phyloP scores from a whole-genome alignment of 1,140 invertebrate genomes.

The Panagrolaimus sp. region DNA sequence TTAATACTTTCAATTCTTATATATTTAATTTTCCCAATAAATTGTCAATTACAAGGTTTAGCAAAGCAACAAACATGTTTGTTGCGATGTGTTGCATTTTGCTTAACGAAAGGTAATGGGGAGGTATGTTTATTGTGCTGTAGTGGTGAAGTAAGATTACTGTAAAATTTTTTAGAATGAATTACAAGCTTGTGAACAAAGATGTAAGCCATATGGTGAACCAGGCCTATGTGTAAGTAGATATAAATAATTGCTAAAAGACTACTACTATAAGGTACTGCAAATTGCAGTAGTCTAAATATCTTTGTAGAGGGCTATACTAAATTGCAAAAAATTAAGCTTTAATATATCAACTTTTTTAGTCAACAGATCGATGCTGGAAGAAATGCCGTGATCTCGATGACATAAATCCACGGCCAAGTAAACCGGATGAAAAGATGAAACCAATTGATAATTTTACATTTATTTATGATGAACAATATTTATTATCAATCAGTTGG shows the following conservation, averaged over 20 bases:
- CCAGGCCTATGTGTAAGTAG: slow-evolving; percentile 17
- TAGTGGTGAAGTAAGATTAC: neutral
- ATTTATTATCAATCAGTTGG: slow-evolving; percentile 15
- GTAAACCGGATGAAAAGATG: slow-evolving; percentile 9
- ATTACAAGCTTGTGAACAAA: slow-evolving; percentile 10
- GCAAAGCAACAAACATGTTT: slow-evolving; percentile 12
- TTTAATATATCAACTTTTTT: slow-evolving; percentile 16
- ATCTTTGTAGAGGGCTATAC: too few species aligned
- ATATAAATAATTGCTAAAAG: too few species aligned
- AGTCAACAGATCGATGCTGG: slow-evolving; percentile 30
- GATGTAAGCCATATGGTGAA: slow-evolving; percentile 14
- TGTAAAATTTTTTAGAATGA: slow-evolving; percentile 3
- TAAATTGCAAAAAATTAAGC: too few species aligned
- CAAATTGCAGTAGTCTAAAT: too few species aligned
- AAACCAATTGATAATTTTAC: neutral
- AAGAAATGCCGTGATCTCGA: slow-evolving; percentile 33
- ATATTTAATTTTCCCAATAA: too few species aligned
- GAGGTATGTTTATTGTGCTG: neutral
- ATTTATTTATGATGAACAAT: slow-evolving; percentile 20
- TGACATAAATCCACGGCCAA: slow-evolving; percentile 15
- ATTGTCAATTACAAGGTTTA: neutral
- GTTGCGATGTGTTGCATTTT: slow-evolving; percentile 3
- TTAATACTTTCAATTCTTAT: too few species aligned
- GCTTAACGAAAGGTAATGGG: neutral
- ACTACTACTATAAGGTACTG: too few species aligned